Evolutionary conservation across 2,113 vertebrate species (phyloP), one percentile per base, ranked within the genome.

Genomic region (Chauna torquata): DNA sequence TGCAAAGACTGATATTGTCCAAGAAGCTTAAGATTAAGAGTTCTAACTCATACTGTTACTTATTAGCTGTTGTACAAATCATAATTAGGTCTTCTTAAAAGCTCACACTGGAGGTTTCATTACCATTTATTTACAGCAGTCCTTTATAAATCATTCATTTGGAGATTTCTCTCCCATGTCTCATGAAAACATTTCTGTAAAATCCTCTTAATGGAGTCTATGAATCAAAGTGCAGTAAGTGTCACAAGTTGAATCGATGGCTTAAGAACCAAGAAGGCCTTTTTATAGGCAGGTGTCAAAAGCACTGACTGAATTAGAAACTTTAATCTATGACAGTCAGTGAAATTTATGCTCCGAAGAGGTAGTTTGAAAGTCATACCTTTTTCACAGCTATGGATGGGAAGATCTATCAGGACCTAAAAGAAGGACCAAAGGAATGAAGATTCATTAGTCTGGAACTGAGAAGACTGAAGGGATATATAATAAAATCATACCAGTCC

Each of bases 281-380:
- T 94, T 95, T 93, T 90, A 93, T 55, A 74, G 70, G 78, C 71
- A 94, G 69, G 40, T 93, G 80, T 93, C 47, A 23, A 94, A 94
- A 96, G 40, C 65, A 61, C 61, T 44, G 38, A 40, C 65, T 76
- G 61, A 92, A 94, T 96, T 94, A 92, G 86, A 77, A 96, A 91
- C 30, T 88, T 68, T 75, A 84, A 82, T 93, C 52, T 86, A 25
- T 57, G 57, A 47, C 77, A 90, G 76, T 38, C 42, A 44, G 42
- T 86, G 77, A 91, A 86, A 91, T 84, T 92, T 92, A 86, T 86
- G 72, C 72, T 92, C 72, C 52, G n/a, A 88, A 93, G 44, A 68
- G 49, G 25, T 18, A 36, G 40, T 83, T 81, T 36, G 59, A 76
- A 88, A 81, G 44, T 52, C 52, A 45, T 87, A 36, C n/a, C 11